Percentiles rank a stretch among this genome's conserved stretches.
phyloP scores from a whole-genome alignment of 2,113 vertebrate genomes.

The Campylomormyrus numenius region DNA sequence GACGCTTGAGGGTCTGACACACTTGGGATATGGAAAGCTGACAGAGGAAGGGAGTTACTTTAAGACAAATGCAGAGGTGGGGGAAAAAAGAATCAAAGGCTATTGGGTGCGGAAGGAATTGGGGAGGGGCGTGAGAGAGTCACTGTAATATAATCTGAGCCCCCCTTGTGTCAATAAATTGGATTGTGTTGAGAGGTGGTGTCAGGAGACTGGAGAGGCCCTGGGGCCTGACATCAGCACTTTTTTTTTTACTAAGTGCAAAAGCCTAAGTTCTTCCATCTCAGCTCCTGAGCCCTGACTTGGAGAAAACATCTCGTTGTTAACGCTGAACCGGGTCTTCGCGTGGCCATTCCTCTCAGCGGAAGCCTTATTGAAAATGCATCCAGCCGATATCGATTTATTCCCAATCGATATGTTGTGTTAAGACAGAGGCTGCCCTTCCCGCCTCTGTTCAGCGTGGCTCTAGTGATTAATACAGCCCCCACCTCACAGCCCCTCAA shows the following conservation, averaged over 20 bases:
- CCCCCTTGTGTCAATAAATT: constrained; percentile 55
- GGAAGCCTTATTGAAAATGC: constrained; percentile 49
- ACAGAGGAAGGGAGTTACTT: neutral
- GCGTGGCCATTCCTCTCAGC: neutral
- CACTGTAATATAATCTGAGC: constrained; percentile 58
- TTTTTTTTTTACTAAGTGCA: neutral
- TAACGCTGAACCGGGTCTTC: constrained; percentile 25
- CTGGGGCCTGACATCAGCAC: constrained; percentile 25
- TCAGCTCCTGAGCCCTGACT: constrained; percentile 29
- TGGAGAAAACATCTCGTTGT: neutral
- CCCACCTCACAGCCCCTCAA: constrained; percentile 28
- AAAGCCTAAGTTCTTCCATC: constrained; percentile 9
- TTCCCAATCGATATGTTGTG: constrained; percentile 39
- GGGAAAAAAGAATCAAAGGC: neutral
- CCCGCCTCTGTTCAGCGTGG: constrained; percentile 25
- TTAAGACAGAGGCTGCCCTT: constrained; percentile 36
- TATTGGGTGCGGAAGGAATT: neutral
- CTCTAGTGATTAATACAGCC: constrained; percentile 40
- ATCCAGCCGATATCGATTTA: constrained; percentile 38
- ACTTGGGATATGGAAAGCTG: neutral
- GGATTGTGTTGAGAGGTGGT: constrained; percentile 37
- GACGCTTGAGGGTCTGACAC: constrained; percentile 41
- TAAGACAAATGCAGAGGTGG: neutral
- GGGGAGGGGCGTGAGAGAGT: neutral
- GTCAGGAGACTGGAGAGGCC: constrained; percentile 6